Base-by-base conservation (phyloP, 1,140 invertebrate species). In the Conus ventricosus region DNA sequence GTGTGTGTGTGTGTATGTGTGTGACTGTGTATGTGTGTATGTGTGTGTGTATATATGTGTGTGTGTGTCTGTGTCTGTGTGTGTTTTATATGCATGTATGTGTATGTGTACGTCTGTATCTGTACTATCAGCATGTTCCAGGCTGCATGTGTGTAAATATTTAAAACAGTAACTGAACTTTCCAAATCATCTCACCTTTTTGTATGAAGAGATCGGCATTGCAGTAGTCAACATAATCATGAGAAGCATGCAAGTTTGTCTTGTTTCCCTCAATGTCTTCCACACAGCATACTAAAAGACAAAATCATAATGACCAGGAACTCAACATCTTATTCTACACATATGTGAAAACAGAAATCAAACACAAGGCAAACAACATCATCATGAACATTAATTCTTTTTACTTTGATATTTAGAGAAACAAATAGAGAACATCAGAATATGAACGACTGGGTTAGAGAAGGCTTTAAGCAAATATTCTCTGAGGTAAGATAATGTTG, bases 211-310 rank as follows among this genome's bases (percentile, higher is more conserved):
- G 87, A 51, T 88, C 87, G 10, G 67, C 71, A 20, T 84, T 71
- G 51, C 82, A 75, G 63, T 75, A 88, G 87, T 88, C 81, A 39
- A 88, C 82, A 84, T 88, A 88, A 81, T 88, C 81, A 39, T 88
- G 39, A 20, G 80, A 63, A 84, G 80, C 87, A 23, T 84, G 63
- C 55, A 67, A 23, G 23, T 27, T 54, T n/a, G 23, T 75, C 51
- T 27, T 84, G 15, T 25, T 25, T 55, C 80, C 87, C 0, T 83
- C 81, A 0, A 27, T 27, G n/a, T 27, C 53, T 60, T 53, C 25
- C 11, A 82, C 81, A 54, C 71, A 71, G 81, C 82, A 76, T 3
- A 84, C 87, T 88, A 63, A 39, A 39, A 87, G 11, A 27, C 23
- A 82, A 53, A 23, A 87, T 5, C 6, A 76, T 78, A 87, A 53